Conservation (phyloP, 2,113 vertebrate genomes). For the Megalops atlanticus region DNA sequence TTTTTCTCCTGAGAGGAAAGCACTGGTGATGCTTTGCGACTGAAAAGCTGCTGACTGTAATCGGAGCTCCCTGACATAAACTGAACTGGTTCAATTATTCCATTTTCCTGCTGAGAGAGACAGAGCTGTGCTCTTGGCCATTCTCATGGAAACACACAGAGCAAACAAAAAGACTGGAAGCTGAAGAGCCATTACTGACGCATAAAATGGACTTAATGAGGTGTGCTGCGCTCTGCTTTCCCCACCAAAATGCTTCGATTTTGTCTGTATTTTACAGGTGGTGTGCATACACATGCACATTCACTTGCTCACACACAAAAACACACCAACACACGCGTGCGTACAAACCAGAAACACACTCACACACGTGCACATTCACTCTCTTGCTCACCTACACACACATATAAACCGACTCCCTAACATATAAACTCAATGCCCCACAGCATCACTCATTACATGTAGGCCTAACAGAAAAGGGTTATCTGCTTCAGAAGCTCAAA, state of each 20-base stretch:
- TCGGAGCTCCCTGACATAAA: conserved; percentile 34
- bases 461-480: too few species aligned
- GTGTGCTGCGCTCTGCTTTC: conserved; percentile 54
- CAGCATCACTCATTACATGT: too few species aligned
- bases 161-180: conserved; percentile 54
- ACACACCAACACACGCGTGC: background rate
- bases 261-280: conserved; percentile 43
- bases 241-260: conserved; percentile 55
- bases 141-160: conserved; percentile 57
- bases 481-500: too few species aligned
- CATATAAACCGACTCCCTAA: too few species aligned
- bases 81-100: conserved; percentile 33
- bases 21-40: background rate
- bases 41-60: conserved; percentile 34
- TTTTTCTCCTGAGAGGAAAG: background rate
- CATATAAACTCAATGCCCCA: too few species aligned
- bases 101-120: conserved; percentile 29
- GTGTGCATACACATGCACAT: conserved; percentile 1
- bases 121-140: conserved; percentile 44
- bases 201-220: conserved; percentile 67
- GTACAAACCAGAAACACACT: too few species aligned
- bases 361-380: too few species aligned
- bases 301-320: conserved; percentile 15
- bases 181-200: conserved; percentile 52
- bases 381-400: background rate